These are phyloP conservation scores for Macquaria australasica DNA, from an alignment of 2,113 vertebrate species.

Conservation along the genomic window DNA sequence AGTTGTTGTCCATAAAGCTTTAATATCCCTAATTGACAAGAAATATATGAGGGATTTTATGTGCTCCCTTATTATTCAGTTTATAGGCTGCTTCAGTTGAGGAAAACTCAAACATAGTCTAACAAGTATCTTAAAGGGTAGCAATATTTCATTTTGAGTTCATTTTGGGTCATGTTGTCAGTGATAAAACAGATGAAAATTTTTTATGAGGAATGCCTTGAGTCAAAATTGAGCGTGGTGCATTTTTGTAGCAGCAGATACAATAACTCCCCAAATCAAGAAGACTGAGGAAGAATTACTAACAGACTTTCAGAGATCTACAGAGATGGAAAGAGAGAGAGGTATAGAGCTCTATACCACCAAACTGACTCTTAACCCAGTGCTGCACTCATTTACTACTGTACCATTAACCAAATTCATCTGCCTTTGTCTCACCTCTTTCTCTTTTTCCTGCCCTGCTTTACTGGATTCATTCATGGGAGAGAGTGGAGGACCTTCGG, in stretches of 20 bases:
- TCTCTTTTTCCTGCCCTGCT: neutral
- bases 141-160: slow-evolving; percentile 49
- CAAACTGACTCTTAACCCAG: slow-evolving; percentile 21
- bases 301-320: neutral
- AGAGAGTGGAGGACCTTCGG: slow-evolving; percentile 46
- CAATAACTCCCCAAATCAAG: slow-evolving; percentile 4
- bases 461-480: slow-evolving; percentile 24
- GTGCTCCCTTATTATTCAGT: slow-evolving; percentile 22
- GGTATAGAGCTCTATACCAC: neutral
- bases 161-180: slow-evolving; percentile 20
- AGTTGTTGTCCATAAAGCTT: slow-evolving; percentile 50
- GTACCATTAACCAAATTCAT: slow-evolving; percentile 63
- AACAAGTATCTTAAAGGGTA: slow-evolving; percentile 39
- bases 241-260: slow-evolving; percentile 35
- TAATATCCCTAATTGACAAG: slow-evolving; percentile 28
- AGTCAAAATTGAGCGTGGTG: slow-evolving; percentile 38
- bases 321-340: too few species aligned
- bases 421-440: slow-evolving; percentile 16
- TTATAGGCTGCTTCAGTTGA: slow-evolving; percentile 38
- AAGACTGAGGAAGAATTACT: neutral
- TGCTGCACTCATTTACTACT: slow-evolving; percentile 45
- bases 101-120: slow-evolving; percentile 37
- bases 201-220: slow-evolving; percentile 7
- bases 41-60: slow-evolving; percentile 46
- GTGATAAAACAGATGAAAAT: slow-evolving; percentile 17